Conservation (phyloP, 2,797 vertebrate genomes). For the Avahi laniger region DNA sequence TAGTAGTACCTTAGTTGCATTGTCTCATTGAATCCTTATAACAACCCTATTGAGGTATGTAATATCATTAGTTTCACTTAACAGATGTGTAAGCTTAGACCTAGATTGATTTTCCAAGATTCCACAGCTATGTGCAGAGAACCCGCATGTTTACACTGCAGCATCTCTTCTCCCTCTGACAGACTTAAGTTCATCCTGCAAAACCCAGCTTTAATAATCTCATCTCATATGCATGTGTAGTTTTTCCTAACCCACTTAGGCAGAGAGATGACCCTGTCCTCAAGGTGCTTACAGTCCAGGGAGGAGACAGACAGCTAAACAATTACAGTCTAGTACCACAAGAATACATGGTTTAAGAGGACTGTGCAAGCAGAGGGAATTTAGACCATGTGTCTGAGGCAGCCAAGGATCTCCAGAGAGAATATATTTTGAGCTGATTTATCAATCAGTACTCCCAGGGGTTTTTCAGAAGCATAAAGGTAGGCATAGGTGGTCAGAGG, state of each 20-base stretch:
- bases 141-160: neutral
- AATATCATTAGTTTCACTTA: neutral
- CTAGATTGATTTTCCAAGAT: slow-evolving; percentile 19
- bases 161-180: neutral
- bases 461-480: neutral
- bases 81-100: neutral
- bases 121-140: neutral
- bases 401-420: neutral
- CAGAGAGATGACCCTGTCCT: neutral
- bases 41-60: neutral
- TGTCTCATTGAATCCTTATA: neutral
- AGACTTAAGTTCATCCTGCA: neutral
- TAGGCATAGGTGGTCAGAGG: neutral
- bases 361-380: neutral
- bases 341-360: neutral
- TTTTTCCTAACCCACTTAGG: neutral
- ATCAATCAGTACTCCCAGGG: neutral
- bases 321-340: neutral
- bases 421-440: neutral
- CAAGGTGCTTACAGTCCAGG: neutral
- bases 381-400: neutral
- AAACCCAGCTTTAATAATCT: slow-evolving; percentile 7
- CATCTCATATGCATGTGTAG: neutral
- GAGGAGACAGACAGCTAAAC: neutral
- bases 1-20: neutral